Evolutionary conservation across 2,888 invertebrate species (phyloP).

Genomic region (Drosophila tanythrix): DNA sequence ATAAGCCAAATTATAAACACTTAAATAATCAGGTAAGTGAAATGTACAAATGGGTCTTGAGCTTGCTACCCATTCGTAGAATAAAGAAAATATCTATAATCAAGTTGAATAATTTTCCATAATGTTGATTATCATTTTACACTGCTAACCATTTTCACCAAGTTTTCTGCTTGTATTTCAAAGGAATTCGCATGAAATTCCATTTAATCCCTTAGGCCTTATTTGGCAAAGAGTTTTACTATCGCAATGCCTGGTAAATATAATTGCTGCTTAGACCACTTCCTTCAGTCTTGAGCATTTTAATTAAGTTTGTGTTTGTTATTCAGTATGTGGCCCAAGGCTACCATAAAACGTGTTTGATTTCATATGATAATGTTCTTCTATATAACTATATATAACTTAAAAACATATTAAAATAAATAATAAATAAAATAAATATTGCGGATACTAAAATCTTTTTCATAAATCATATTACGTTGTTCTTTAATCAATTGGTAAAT

Average conservation of each 20-base stretch:
- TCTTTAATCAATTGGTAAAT: background rate
- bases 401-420: background rate
- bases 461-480: background rate
- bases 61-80: background rate
- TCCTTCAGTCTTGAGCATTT: background rate
- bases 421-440: background rate
- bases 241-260: background rate
- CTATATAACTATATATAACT: too few relatives aligned
- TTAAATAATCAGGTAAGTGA: slow-evolving; percentile 27
- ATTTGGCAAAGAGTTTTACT: background rate
- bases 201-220: background rate
- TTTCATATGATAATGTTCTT: background rate
- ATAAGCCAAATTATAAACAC: background rate
- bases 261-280: background rate
- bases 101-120: background rate
- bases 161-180: background rate
- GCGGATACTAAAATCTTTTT: background rate
- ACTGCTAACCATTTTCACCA: background rate
- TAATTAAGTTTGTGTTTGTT: slow-evolving; percentile 8
- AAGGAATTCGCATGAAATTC: background rate
- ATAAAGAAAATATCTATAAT: background rate
- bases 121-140: background rate
- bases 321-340: background rate
- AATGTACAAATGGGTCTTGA: background rate
- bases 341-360: slow-evolving; percentile 1